These are phyloP conservation scores for Oxyruncus cristatus DNA, from an alignment of 2,113 vertebrate genomes.

Conservation along the genomic window DNA sequence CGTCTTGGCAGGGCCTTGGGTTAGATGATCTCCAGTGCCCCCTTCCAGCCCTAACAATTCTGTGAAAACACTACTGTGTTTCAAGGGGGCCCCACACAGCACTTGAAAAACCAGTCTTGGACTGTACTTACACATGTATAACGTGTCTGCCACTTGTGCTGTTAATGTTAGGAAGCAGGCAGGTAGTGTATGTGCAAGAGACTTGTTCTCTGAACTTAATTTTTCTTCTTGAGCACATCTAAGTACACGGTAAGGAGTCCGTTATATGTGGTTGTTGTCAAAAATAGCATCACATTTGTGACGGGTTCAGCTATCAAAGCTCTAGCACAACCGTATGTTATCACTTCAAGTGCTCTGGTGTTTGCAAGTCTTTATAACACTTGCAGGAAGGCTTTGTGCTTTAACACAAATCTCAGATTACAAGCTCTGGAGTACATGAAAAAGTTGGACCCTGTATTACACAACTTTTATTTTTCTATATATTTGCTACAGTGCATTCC, in stretches of 20 bases:
- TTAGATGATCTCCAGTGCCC: neutral
- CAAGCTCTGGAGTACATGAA: fast-evolving
- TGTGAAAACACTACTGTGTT: neutral
- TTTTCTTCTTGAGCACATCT: fast-evolving
- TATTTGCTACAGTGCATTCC: fast-evolving
- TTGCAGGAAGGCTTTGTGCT: neutral
- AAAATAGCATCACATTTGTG: neutral
- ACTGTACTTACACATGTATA: fast-evolving
- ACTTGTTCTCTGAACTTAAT: neutral
- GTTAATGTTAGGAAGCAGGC: fast-evolving
- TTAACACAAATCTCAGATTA: neutral
- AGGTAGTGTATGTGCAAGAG: too few relatives aligned
- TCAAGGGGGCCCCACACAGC: neutral
- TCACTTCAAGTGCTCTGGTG: neutral
- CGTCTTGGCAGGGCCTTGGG: neutral
- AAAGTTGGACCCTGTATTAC: neutral
- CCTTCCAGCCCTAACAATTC: neutral
- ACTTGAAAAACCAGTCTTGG: fast-evolving
- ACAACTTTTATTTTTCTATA: too few relatives aligned
- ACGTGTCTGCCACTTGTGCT: fast-evolving
- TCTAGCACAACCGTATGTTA: fast-evolving
- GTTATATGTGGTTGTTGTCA: fast-evolving
- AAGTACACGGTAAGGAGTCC: fast-evolving
- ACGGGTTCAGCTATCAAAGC: neutral
- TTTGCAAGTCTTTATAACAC: neutral